Evolutionary conservation across 2,888 invertebrate species (phyloP).

Genomic region (Thereva nobilitata): DNA sequence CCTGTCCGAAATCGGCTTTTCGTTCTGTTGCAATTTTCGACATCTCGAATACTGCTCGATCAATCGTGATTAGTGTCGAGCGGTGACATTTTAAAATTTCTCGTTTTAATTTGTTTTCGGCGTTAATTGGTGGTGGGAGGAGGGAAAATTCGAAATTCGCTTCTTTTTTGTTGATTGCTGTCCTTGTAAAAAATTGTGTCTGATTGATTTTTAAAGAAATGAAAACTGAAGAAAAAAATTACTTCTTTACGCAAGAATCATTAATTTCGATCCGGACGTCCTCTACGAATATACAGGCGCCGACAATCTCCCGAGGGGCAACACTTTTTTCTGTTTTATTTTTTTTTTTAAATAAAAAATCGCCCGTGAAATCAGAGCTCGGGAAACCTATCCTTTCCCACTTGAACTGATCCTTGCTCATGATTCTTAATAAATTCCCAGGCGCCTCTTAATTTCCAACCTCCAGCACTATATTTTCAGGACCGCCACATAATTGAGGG

Average conservation of each 20-base stretch:
- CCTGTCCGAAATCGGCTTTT: slow-evolving; percentile 12
- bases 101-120: too few relatives aligned
- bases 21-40: neutral
- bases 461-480: slow-evolving; percentile 22
- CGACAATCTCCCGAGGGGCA: neutral
- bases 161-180: too few relatives aligned
- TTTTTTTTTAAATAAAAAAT: too few relatives aligned
- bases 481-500: slow-evolving; percentile 27
- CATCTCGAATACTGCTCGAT: too few relatives aligned
- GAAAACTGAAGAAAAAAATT: too few relatives aligned
- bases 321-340: too few relatives aligned
- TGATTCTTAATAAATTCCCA: slow-evolving; percentile 27
- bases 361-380: too few relatives aligned
- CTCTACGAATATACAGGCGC: slow-evolving; percentile 12
- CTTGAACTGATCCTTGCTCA: slow-evolving; percentile 22
- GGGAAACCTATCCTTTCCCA: neutral
- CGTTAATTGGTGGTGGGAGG: too few relatives aligned
- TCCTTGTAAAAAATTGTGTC: too few relatives aligned
- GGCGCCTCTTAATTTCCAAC: slow-evolving; percentile 28
- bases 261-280: neutral
- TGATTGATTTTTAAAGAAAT: too few relatives aligned
- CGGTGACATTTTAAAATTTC: too few relatives aligned
- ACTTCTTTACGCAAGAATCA: neutral
- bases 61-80: slow-evolving; percentile 1
- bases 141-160: too few relatives aligned